Evolutionary conservation across 2,888 invertebrate genomes (phyloP).

Genomic region (Frankliniella fusca): DNA sequence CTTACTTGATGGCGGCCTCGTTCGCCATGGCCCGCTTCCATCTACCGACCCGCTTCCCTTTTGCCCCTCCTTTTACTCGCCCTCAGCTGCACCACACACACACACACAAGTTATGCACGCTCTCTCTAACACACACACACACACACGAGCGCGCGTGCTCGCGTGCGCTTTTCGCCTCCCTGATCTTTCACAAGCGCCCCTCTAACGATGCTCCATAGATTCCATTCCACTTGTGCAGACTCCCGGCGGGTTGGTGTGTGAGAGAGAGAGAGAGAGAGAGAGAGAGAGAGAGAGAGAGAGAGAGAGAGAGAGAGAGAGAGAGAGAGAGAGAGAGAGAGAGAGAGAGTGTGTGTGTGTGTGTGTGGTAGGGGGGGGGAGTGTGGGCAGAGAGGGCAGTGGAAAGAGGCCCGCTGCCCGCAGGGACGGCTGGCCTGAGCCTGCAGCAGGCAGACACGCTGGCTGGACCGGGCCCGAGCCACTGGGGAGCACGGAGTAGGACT

Average conservation of each 20-base stretch:
- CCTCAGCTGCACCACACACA: no score
- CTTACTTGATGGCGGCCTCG: no score
- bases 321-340: not conserved
- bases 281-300: constrained; percentile 4
- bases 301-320: constrained; percentile 6
- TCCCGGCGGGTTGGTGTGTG: not conserved
- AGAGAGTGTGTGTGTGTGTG: no score
- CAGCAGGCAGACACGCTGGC: not conserved
- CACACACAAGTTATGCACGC: not conserved
- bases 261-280: not conserved
- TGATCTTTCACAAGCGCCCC: constrained; percentile 18
- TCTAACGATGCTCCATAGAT: constrained; percentile 19
- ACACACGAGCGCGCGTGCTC: not conserved
- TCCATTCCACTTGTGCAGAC: not conserved
- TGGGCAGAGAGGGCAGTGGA: no score
- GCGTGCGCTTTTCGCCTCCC: not conserved
- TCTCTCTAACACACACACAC: not conserved
- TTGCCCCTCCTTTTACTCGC: no score
- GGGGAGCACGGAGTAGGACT: no score
- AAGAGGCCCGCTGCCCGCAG: no score
- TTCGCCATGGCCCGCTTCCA: no score
- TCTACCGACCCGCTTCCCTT: no score
- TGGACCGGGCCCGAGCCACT: not conserved
- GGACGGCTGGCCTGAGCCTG: not conserved
- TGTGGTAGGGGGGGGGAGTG: not conserved